A percentile compares a stretch with the other conserved stretches of the same genome.
Evolutionary conservation across 2,888 invertebrate species (phyloP).

Genomic region (Neria commutata): DNA sequence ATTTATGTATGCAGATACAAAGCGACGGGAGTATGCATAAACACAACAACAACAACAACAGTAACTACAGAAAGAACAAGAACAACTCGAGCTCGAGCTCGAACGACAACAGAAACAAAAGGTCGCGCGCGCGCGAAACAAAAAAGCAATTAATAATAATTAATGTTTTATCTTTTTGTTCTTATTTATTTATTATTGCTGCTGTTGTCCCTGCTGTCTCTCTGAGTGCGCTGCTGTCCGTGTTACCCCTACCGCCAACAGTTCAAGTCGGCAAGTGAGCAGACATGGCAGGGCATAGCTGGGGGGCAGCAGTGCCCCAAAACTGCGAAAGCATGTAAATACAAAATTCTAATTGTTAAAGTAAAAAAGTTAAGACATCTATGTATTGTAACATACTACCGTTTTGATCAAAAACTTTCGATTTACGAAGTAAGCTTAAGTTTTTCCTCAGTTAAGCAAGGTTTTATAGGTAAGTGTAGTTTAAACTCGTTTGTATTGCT

Average conservation of each 20-base stretch:
- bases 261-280: neutral
- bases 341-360: neutral
- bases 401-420: too few relatives aligned
- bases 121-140: too few relatives aligned
- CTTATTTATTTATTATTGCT: conserved; percentile 25
- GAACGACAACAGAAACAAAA: conserved; percentile 17
- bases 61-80: too few relatives aligned
- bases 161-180: conserved; percentile 56
- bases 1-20: neutral
- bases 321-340: neutral
- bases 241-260: neutral
- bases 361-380: neutral
- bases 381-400: neutral
- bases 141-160: conserved; percentile 59
- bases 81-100: too few relatives aligned
- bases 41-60: too few relatives aligned
- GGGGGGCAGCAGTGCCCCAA: neutral
- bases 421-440: too few relatives aligned
- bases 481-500: too few relatives aligned
- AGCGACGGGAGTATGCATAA: neutral
- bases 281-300: neutral
- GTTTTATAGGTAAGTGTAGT: too few relatives aligned
- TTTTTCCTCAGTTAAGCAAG: too few relatives aligned
- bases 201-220: conserved; percentile 24
- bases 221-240: neutral